Conservation (phyloP, 2,888 invertebrate genomes). For the Cryptocephalus moraei region DNA sequence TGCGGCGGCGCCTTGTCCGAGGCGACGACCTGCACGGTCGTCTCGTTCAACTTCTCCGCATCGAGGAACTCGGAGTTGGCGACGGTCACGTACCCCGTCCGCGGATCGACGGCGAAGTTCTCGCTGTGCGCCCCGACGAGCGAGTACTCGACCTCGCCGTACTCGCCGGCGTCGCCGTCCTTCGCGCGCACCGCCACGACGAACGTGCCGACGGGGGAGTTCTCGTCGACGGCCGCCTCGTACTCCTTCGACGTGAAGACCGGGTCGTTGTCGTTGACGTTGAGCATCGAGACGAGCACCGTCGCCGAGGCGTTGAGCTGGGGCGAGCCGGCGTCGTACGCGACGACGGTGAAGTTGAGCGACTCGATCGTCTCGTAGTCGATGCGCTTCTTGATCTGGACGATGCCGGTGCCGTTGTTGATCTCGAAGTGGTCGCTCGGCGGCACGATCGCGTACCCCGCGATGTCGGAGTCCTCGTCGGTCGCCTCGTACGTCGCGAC, state of each 20-base stretch:
- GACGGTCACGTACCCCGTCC: constrained; percentile 67
- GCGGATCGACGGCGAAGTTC: constrained; percentile 62
- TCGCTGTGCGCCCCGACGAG: constrained; percentile 63
- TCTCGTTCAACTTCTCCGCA: constrained; percentile 59
- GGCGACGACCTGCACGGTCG: constrained; percentile 70
- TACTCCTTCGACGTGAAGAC: constrained; percentile 59
- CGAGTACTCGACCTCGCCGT: constrained; percentile 68
- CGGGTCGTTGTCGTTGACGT: constrained; percentile 84
- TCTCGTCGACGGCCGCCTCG: constrained; percentile 63
- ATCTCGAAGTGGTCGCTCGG: constrained; percentile 69
- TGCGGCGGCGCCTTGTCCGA: constrained; percentile 67
- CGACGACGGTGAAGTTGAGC: constrained; percentile 69
- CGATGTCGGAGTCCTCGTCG: constrained; percentile 75
- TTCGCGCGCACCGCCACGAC: constrained; percentile 64
- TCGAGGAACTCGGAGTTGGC: constrained; percentile 64
- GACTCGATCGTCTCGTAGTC: constrained; percentile 74
- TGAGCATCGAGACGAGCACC: constrained; percentile 65
- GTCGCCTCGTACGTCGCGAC: constrained; percentile 68
- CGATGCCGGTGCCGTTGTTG: constrained; percentile 69
- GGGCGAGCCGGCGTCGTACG: constrained; percentile 81
- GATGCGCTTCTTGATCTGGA: constrained; percentile 64
- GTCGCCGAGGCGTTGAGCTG: constrained; percentile 68
- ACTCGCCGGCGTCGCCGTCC: constrained; percentile 69
- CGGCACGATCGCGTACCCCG: constrained; percentile 60
- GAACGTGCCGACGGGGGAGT: constrained; percentile 60